Evolutionary conservation across 1,140 invertebrate species (phyloP).

Genomic region (Micrasema minimum): DNA sequence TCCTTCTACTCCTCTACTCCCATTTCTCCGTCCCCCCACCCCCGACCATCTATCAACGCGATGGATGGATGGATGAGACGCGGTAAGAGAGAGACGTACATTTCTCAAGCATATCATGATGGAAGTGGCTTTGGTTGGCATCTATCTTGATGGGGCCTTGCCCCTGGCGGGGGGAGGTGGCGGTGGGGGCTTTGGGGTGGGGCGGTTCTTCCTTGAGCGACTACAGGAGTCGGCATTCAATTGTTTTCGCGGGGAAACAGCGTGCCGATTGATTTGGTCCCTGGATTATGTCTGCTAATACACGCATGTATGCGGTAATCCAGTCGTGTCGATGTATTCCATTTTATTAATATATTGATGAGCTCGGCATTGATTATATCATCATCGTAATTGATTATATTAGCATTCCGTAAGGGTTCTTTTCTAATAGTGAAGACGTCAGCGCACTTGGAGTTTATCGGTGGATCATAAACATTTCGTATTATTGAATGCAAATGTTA

Average conservation of each 20-base stretch:
- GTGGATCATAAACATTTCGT: constrained; percentile 7
- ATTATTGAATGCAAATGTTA: constrained; percentile 19
- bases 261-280: constrained; percentile 32
- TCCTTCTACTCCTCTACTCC: background rate
- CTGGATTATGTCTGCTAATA: constrained; percentile 31
- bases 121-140: constrained; percentile 34
- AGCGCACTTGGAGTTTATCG: constrained; percentile 1
- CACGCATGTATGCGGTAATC: constrained; percentile 15
- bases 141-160: constrained; percentile 34
- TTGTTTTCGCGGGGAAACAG: constrained; percentile 26
- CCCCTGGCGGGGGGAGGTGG: background rate
- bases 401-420: constrained; percentile 12
- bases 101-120: constrained; percentile 37
- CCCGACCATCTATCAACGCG: constrained; percentile 29
- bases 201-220: constrained; percentile 10
- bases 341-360: constrained; percentile 13
- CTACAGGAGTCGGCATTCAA: constrained; percentile 28
- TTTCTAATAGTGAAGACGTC: constrained; percentile 4
- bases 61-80: constrained; percentile 35
- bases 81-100: constrained; percentile 34
- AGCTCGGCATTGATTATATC: constrained; percentile 6
- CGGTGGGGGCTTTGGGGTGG: background rate
- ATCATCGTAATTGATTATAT: constrained; percentile 20
- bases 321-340: constrained; percentile 14
- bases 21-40: background rate